Evolutionary conservation across 2,113 vertebrate genomes (phyloP).

Genomic region (Indicator indicator): DNA sequence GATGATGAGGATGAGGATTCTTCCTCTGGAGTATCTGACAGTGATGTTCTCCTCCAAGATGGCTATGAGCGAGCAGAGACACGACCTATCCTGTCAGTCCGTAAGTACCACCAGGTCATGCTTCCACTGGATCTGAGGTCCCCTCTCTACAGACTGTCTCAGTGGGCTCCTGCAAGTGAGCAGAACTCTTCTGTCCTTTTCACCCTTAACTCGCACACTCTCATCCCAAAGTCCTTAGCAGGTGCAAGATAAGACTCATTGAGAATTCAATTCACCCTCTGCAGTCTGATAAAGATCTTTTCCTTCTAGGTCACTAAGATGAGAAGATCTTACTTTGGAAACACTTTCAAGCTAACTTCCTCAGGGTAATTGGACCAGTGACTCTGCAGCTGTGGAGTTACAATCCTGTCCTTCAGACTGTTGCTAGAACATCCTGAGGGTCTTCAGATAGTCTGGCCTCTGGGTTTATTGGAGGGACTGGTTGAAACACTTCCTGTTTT

Average conservation of each 20-base stretch:
- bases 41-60: conserved; percentile 79
- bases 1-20: conserved; percentile 83
- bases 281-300: conserved; percentile 47
- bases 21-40: conserved; percentile 87
- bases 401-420: background rate
- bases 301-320: conserved; percentile 19
- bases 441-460: background rate
- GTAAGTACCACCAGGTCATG: conserved; percentile 78
- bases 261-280: conserved; percentile 41
- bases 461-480: background rate
- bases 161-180: background rate
- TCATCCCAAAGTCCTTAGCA: background rate
- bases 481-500: background rate
- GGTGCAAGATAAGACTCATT: conserved; percentile 33
- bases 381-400: background rate
- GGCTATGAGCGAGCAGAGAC: conserved; percentile 85
- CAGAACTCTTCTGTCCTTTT: background rate
- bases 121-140: background rate
- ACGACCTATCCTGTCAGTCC: conserved; percentile 90
- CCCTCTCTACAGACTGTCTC: background rate
- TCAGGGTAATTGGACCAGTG: background rate
- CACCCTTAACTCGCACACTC: background rate
- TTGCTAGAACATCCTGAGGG: background rate
- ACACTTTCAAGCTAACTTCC: background rate
- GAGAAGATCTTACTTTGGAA: conserved; percentile 38